Evolutionary conservation across 2,113 vertebrate genomes (phyloP).

Genomic region (Bufo bufo): DNA sequence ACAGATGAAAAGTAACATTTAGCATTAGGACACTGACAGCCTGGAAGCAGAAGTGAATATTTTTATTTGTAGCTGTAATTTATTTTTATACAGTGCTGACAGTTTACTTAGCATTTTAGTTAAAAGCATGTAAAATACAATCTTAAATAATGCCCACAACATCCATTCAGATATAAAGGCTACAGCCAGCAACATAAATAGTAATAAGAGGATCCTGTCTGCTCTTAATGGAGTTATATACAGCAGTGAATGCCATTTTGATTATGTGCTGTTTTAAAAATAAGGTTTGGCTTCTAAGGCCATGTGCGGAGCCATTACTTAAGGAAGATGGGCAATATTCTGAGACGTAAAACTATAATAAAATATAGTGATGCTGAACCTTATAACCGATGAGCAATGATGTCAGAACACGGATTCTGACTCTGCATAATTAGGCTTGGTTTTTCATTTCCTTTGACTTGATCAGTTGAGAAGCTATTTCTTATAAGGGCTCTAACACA

Average conservation of each 20-base stretch:
- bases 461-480: not conserved
- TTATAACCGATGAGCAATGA: not conserved
- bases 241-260: constrained; percentile 19
- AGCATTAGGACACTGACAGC: constrained; percentile 50
- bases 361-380: not conserved
- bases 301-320: not conserved
- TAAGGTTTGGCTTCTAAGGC: not conserved
- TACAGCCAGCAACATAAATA: constrained; percentile 32
- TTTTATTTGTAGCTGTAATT: constrained; percentile 54
- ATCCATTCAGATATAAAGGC: constrained; percentile 15
- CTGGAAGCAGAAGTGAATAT: constrained; percentile 42
- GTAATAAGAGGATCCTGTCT: constrained; percentile 23
- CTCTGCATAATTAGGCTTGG: not conserved
- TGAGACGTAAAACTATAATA: not conserved
- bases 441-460: not conserved
- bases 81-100: constrained; percentile 51
- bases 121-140: constrained; percentile 44
- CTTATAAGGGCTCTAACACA: not conserved
- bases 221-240: constrained; percentile 34
- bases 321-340: not conserved
- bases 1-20: constrained; percentile 48
- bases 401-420: not conserved
- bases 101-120: constrained; percentile 53
- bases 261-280: constrained; percentile 13
- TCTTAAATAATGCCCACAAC: constrained; percentile 29